Conservation (phyloP, 1,140 invertebrate species). For the Ips typographus region DNA sequence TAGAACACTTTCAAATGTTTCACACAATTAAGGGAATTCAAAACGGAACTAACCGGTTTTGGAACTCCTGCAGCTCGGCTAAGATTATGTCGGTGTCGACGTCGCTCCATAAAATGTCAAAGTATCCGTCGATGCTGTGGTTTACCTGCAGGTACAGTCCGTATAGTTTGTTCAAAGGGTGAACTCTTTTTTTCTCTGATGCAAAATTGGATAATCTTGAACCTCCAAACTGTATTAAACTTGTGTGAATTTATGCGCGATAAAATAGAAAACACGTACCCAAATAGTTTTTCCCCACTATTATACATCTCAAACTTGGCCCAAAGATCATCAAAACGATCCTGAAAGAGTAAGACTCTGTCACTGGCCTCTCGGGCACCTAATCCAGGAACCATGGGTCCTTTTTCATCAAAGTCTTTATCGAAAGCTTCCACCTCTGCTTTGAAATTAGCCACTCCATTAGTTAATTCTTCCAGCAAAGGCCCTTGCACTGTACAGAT, state of each 20-base stretch:
- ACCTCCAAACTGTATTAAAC: conserved; percentile 56
- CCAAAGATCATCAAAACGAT: conserved; percentile 77
- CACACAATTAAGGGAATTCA: conserved; percentile 4
- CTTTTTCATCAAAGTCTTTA: conserved; percentile 71
- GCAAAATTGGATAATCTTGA: conserved; percentile 77
- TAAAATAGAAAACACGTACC: conserved; percentile 68
- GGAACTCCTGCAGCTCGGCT: conserved; percentile 77
- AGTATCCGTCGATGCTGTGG: conserved; percentile 81
- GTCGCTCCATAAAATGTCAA: conserved; percentile 79
- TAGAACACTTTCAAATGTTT: conserved; percentile 44
- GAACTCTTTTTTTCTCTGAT: conserved; percentile 78
- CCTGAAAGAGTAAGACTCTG: conserved; percentile 53
- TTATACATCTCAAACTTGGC: conserved; percentile 75
- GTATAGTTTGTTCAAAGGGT: conserved; percentile 83
- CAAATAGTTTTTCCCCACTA: conserved; percentile 81
- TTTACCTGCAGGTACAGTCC: conserved; percentile 78
- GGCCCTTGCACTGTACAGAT: conserved; percentile 78
- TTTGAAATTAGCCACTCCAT: conserved; percentile 69
- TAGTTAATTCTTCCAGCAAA: conserved; percentile 68
- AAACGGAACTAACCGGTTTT: conserved; percentile 61
- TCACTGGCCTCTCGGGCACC: conserved; percentile 82
- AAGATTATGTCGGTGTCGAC: conserved; percentile 83
- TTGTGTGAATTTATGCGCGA: background rate
- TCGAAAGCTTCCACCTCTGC: conserved; percentile 71
- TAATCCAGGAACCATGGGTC: conserved; percentile 81